Conservation (phyloP, 2,797 vertebrate species). For the Chrosomus eos region DNA sequence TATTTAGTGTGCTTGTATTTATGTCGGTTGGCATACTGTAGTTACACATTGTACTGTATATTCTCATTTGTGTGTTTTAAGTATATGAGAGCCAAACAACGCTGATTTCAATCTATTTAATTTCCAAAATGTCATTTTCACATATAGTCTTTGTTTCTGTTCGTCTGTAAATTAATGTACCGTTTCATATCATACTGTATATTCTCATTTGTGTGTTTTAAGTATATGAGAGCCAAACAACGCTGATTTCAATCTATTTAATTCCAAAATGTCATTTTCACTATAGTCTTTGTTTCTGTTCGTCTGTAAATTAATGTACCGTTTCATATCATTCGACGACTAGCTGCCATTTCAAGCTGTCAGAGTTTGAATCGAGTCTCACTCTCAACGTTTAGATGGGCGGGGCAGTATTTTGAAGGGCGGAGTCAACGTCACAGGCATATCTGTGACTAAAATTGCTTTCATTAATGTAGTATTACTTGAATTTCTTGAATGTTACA, state of each 20-base stretch:
- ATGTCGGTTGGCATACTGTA: neutral
- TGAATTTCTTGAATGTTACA: neutral
- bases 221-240: constrained; percentile 7
- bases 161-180: too few relatives aligned
- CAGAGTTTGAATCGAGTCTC: neutral
- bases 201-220: neutral
- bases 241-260: neutral
- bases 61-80: neutral
- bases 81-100: constrained; percentile 11
- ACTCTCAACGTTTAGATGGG: neutral
- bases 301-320: neutral
- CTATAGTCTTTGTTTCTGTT: neutral
- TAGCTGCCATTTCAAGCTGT: neutral
- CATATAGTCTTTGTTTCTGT: neutral
- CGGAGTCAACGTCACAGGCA: neutral
- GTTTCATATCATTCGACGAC: neutral
- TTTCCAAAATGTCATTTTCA: neutral
- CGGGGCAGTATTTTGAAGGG: neutral
- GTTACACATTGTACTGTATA: neutral
- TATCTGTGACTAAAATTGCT: neutral
- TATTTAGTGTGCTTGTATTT: neutral
- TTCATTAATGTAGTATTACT: neutral
- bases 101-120: neutral
- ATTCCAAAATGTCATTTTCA: neutral
- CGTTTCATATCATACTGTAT: too few relatives aligned